A percentile compares a stretch with the other conserved stretches of the same genome.
phyloP scores from a whole-genome alignment of 2,113 vertebrate genomes.

The Ovis canadensis region DNA sequence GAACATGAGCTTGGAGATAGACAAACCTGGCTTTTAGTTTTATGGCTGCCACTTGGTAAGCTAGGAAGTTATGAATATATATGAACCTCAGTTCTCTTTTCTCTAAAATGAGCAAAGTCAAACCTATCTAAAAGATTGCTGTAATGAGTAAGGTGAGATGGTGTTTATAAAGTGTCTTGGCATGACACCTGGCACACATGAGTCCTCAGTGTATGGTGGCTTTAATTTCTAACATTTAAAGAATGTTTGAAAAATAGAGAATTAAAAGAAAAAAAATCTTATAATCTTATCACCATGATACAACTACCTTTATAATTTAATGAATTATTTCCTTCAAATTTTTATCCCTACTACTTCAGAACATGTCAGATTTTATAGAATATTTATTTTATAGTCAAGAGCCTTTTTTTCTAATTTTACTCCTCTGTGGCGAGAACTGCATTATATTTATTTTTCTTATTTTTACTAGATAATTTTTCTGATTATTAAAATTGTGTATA shows the following conservation, averaged over 20 bases:
- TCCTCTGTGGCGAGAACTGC: not conserved
- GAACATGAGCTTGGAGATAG: not conserved
- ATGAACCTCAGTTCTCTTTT: not conserved
- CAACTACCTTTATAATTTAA: not conserved
- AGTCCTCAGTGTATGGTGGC: not conserved
- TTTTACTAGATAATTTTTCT: not conserved
- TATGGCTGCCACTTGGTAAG: not conserved
- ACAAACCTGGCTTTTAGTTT: not conserved
- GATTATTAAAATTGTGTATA: not conserved
- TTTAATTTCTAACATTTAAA: not conserved
- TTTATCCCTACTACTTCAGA: not conserved
- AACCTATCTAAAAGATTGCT: not conserved
- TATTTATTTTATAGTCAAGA: not conserved
- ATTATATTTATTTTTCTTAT: not conserved
- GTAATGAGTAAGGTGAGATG: not conserved
- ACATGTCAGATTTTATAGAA: not conserved
- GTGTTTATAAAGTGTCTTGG: not conserved
- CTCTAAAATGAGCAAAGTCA: conserved; percentile 22
- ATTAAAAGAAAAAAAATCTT: not conserved
- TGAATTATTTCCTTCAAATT: not conserved
- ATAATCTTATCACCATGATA: not conserved
- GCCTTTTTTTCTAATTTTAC: not conserved
- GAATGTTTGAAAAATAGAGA: not conserved
- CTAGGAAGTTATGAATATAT: not conserved
- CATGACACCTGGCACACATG: not conserved